Evolutionary conservation across 1,140 invertebrate species (phyloP), one percentile per base, ranked within the genome.

Genomic region (Lethrus apterus): DNA sequence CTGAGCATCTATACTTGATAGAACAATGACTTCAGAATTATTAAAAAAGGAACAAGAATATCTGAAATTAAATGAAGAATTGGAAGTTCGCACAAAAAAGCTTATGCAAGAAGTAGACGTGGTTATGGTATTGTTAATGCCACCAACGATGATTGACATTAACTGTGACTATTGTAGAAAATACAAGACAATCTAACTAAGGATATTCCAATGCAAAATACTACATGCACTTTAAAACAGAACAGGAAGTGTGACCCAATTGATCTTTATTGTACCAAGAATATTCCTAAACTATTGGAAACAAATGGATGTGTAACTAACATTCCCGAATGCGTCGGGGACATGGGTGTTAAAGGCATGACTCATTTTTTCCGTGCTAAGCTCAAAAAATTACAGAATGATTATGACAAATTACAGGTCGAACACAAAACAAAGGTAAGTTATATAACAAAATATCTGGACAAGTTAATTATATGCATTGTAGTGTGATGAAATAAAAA

Each of bases 41-140:
- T 50, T 71, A 36, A 44, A 53, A 24, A 73, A 68, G 54, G 73
- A 76, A 56, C 65, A 69, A 51, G 66, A 72, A 58, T 74, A 69
- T 52, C 55, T 57, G 19, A 65, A 65, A 52, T 54, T 72, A 36
- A 76, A 75, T 60, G 60, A 62, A 54, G 64, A 73, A 58, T 54
- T 76, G 4, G 65, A 74, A 51, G 41, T 62, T 18, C 68, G 67
- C 57, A 70, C 71, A 0, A 66, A 62, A 33, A 51, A 67, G 41
- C 50, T 75, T 9, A 64, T 75, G 58, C 52, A 65, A 35, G 68
- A 74, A 58, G 66, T 72, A 13, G 67, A 73, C 41, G 61, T 60
- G 15, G 67, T 72, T 4, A 65, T 70, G 21, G 62, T 64, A 52
- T 54, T 46, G 24, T 29, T 33, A 14, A 47, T 9, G 4, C n/a